Conservation (phyloP, 2,797 vertebrate species). For the Hydrocynus forskahlii region DNA sequence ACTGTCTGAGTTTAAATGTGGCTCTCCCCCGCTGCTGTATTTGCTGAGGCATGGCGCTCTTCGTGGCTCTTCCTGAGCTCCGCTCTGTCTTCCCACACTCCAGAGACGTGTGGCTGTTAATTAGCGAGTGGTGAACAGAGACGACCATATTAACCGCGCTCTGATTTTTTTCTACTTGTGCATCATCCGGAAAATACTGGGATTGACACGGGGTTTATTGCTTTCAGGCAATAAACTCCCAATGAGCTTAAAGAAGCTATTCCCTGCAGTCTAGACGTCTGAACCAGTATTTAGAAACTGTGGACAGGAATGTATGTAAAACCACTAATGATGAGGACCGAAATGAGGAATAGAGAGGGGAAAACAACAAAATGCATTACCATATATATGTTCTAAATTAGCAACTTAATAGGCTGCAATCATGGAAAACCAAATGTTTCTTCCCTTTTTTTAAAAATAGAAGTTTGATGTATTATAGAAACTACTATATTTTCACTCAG, state of each 20-base stretch:
- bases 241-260: slow-evolving; percentile 4
- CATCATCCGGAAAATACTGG: slow-evolving; percentile 26
- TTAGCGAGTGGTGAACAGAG: slow-evolving; percentile 47
- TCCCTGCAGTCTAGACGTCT: background rate
- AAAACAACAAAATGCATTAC: background rate
- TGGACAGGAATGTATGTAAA: background rate
- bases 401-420: background rate
- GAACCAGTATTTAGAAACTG: background rate
- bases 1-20: slow-evolving; percentile 19
- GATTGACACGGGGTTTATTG: slow-evolving; percentile 23
- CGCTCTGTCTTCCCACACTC: slow-evolving; percentile 27
- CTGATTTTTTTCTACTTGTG: slow-evolving; percentile 25
- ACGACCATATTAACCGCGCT: slow-evolving; percentile 32
- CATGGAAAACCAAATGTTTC: background rate
- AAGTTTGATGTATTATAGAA: no score
- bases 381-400: background rate
- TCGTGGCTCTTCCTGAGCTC: slow-evolving; percentile 21
- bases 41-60: slow-evolving; percentile 33
- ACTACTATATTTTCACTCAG: no score
- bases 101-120: slow-evolving; percentile 46
- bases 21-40: slow-evolving; percentile 21
- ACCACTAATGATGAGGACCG: background rate
- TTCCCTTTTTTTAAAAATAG: background rate
- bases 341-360: background rate
- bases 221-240: background rate